Evolutionary conservation across 2,888 invertebrate genomes (phyloP).

Genomic region (Neria commutata): DNA sequence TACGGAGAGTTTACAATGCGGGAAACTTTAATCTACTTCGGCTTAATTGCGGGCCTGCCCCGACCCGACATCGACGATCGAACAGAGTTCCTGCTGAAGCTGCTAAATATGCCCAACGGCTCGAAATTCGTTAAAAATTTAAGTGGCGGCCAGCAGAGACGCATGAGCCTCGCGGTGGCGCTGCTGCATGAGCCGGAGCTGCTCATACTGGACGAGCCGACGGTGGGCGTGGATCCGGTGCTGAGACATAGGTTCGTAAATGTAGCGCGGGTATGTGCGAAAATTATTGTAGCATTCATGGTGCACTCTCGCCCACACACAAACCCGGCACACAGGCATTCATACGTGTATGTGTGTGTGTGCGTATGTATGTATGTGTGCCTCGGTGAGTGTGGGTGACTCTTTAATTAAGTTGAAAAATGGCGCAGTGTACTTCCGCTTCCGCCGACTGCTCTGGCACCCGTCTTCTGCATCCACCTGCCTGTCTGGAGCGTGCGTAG

Average conservation of each 20-base stretch:
- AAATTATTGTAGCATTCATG: too few relatives aligned
- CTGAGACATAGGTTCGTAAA: constrained; percentile 81
- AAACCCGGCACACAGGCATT: too few relatives aligned
- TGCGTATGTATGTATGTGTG: too few relatives aligned
- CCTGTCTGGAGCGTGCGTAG: too few relatives aligned
- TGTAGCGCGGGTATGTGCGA: too few relatives aligned
- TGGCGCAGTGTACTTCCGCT: too few relatives aligned
- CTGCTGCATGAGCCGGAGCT: constrained; percentile 88
- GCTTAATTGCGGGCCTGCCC: constrained; percentile 80
- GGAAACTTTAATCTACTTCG: constrained; percentile 85
- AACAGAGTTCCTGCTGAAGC: constrained; percentile 74
- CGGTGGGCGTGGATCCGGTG: constrained; percentile 91
- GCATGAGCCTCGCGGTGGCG: constrained; percentile 88
- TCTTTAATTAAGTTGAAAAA: too few relatives aligned
- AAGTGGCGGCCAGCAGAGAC: constrained; percentile 88
- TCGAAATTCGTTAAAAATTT: constrained; percentile 75
- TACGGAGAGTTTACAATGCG: constrained; percentile 79
- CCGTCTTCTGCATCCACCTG: too few relatives aligned
- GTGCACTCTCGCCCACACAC: too few relatives aligned
- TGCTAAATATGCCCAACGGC: constrained; percentile 66
- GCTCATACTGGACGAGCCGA: constrained; percentile 90
- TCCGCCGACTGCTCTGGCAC: too few relatives aligned
- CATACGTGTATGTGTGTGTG: too few relatives aligned
- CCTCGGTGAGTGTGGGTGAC: too few relatives aligned
- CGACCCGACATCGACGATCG: constrained; percentile 71